These are phyloP conservation scores for Molorchus minor DNA, from an alignment of 2,888 invertebrate genomes.

Conservation along the genomic window DNA sequence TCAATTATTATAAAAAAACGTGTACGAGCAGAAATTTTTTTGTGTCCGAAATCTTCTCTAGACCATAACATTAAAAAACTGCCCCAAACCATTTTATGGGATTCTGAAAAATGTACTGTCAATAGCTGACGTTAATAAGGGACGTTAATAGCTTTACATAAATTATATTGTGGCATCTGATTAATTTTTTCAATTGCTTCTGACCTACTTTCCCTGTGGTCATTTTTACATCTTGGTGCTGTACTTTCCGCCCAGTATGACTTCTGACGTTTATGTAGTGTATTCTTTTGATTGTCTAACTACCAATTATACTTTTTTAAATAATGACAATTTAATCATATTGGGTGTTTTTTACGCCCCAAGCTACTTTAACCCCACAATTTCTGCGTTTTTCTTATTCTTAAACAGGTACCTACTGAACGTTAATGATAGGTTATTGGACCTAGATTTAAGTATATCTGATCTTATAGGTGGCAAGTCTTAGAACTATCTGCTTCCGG, in stretches of 20 bases:
- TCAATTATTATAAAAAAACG: not conserved
- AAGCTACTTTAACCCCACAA: no score
- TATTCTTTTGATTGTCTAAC: conserved; percentile 23
- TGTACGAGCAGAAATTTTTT: not conserved
- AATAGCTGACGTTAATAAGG: not conserved
- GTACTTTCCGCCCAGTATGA: not conserved
- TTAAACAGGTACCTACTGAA: no score
- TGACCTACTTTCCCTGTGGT: not conserved
- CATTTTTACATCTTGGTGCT: not conserved
- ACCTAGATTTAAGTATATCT: no score
- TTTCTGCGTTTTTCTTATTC: no score
- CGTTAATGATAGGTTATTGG: no score
- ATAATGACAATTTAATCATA: no score
- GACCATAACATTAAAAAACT: not conserved
- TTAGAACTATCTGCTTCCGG: no score
- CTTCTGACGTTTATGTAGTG: not conserved
- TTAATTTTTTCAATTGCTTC: not conserved
- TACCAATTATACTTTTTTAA: no score
- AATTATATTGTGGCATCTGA: not conserved
- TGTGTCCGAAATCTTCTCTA: not conserved
- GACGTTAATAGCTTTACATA: not conserved
- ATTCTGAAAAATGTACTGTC: not conserved
- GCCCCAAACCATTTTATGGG: not conserved
- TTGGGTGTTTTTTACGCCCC: no score
- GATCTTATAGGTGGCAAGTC: no score